Conservation (phyloP, 2,888 invertebrate species). For the Gastracanthus pulcherrimus region DNA sequence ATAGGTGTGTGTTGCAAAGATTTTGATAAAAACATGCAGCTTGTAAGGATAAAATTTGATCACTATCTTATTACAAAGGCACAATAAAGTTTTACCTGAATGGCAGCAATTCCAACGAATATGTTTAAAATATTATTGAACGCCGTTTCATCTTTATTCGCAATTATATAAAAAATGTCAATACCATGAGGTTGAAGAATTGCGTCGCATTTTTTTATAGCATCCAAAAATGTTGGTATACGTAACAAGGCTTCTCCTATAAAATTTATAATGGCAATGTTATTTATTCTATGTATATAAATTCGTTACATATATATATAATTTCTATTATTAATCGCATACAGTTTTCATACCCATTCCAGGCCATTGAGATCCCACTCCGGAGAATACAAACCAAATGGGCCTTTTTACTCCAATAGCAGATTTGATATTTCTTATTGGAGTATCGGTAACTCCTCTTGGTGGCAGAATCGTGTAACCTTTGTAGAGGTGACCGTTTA, state of each 20-base stretch:
- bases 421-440: too few relatives aligned
- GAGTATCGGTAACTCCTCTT: conserved; percentile 24
- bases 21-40: too few relatives aligned
- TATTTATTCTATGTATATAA: too few relatives aligned
- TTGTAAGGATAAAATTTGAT: too few relatives aligned
- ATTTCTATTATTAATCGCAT: too few relatives aligned
- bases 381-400: conserved; percentile 94
- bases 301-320: too few relatives aligned
- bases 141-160: conserved; percentile 81
- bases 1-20: too few relatives aligned
- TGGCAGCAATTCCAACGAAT: conserved; percentile 87
- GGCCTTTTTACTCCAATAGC: conserved; percentile 83
- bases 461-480: conserved; percentile 84
- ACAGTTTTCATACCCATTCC: conserved; percentile 90
- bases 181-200: conserved; percentile 82
- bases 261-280: too few relatives aligned
- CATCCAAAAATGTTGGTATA: conserved; percentile 81
- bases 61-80: too few relatives aligned
- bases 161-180: conserved; percentile 83
- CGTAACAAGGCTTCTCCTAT: conserved; percentile 78
- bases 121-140: conserved; percentile 85
- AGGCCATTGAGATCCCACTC: conserved; percentile 94
- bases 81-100: too few relatives aligned
- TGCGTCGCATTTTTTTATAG: conserved; percentile 82
- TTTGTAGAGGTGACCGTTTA: conserved; percentile 85